Percentiles rank a stretch among this genome's conserved stretches.
Evolutionary conservation across 2,113 vertebrate species (phyloP).

Genomic region (Chaetorhynchus papuensis): DNA sequence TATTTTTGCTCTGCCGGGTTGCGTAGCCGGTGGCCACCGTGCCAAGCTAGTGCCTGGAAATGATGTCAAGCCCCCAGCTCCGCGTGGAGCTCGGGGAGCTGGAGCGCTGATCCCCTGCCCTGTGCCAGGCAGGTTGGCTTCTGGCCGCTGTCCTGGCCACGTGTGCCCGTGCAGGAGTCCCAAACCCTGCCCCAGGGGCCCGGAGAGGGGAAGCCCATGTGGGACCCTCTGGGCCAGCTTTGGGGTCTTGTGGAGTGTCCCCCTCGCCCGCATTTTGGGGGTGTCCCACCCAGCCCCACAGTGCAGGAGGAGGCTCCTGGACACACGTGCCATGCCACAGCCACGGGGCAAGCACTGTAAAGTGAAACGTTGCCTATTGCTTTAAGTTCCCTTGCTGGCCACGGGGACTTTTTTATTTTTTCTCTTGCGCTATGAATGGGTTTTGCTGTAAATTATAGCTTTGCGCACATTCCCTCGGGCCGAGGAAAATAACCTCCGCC

Average conservation of each 20-base stretch:
- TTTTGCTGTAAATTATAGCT: conserved; percentile 76
- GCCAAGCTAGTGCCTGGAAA: conserved; percentile 5
- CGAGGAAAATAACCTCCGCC: conserved; percentile 76
- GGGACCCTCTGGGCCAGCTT: rapidly evolving
- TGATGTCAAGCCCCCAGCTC: background rate
- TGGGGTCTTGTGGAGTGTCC: rapidly evolving
- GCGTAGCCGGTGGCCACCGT: rapidly evolving
- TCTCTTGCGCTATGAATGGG: conserved; percentile 64
- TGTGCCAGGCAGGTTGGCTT: background rate
- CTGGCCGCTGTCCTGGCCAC: background rate
- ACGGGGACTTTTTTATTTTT: background rate
- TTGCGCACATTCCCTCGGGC: conserved; percentile 67
- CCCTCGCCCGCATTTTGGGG: rapidly evolving
- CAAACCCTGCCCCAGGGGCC: background rate
- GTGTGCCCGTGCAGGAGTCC: rapidly evolving
- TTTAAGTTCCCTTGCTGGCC: conserved; percentile 44
- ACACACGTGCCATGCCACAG: rapidly evolving
- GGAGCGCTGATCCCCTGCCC: rapidly evolving
- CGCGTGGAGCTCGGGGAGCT: rapidly evolving
- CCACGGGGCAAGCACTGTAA: rapidly evolving
- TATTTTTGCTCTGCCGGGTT: background rate
- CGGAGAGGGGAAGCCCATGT: rapidly evolving
- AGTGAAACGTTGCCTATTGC: background rate
- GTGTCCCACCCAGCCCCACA: rapidly evolving
- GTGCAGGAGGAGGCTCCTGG: background rate